A percentile compares a stretch with the other conserved stretches of the same genome.
These are phyloP conservation scores for Glossophaga mutica DNA, from an alignment of 2,797 vertebrate species.

Conservation along the genomic window DNA sequence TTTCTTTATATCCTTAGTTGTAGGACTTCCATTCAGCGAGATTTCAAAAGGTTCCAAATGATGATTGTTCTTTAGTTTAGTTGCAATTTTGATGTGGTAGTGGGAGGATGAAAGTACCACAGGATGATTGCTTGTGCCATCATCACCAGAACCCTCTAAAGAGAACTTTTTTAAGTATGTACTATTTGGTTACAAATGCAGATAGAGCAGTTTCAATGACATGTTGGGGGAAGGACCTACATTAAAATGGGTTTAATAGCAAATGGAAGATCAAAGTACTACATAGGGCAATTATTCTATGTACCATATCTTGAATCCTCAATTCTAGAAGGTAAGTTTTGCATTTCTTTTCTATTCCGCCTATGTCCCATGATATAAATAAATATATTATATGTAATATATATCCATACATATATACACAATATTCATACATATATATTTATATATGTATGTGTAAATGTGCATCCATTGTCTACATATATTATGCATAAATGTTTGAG, in stretches of 20 bases:
- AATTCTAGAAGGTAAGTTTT: not conserved
- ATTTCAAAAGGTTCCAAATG: not conserved
- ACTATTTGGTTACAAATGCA: not conserved
- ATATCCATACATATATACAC: not conserved
- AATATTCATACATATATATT: not conserved
- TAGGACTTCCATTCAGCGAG: not conserved
- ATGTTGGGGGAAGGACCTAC: not conserved
- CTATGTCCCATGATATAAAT: not conserved
- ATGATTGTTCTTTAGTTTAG: not conserved
- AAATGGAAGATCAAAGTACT: not conserved
- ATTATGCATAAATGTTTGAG: not conserved
- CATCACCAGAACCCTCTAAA: not conserved
- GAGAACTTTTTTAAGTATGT: not conserved
- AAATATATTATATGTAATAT: not conserved
- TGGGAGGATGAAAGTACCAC: not conserved
- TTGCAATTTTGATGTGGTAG: not conserved
- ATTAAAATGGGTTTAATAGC: not conserved
- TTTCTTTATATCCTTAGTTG: not conserved
- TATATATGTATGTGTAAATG: not conserved
- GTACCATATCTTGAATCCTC: not conserved
- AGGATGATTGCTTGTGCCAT: not conserved
- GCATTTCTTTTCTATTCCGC: not conserved
- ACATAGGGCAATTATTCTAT: not conserved
- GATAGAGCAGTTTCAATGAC: not conserved
- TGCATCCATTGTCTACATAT: not conserved